Base-by-base conservation (phyloP, 1,140 invertebrate species). In the Eubasilissa regina region DNA sequence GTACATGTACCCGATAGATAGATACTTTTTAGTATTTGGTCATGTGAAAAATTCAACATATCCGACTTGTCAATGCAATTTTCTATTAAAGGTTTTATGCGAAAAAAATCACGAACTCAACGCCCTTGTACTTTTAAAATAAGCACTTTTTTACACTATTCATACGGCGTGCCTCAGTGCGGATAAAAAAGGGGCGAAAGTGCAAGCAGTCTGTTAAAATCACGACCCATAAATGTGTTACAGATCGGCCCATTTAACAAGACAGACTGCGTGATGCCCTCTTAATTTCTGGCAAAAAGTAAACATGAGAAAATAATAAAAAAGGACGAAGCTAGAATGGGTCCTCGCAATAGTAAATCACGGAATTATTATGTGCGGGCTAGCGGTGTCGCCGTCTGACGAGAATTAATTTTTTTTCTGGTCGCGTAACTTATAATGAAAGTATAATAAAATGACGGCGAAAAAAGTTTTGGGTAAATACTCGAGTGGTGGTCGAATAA, bases 181-280 rank as follows among this genome's bases (percentile, higher is more conserved):
- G 7, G 17, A 21, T 15, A 15, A 66, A 44, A 35, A 10, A n/a
- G 60, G 62, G 15, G 4, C 17, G 47, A 70, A 51, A 19, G 66
- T 47, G 62, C 43, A 66, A 44, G 66, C 44, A 70, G 66, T 70
- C 66, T 48, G 66, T 70, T 70, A 70, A 70, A 70, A 48, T 47
- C 66, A 70, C 66, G 47, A 70, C 66, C 66, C 66, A 47, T 70
- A 25, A 70, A 70, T 19, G 66, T 70, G 66, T 51, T 70, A 70
- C 51, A 47, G 45, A 21, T 25, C 66, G 66, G 45, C 7, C 66
- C 66, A 70, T 70, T 70, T 70, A 70, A 70, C 66, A 48, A 13
- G 45, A 35, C 66, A 51, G 51, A 70, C 66, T 70, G 64, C 60
- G 60, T 25, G 25, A 43, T 13, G 62, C 64, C 66, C 66, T 19